phyloP scores from a whole-genome alignment of 2,113 vertebrate genomes.

The Microtus ochrogaster region DNA sequence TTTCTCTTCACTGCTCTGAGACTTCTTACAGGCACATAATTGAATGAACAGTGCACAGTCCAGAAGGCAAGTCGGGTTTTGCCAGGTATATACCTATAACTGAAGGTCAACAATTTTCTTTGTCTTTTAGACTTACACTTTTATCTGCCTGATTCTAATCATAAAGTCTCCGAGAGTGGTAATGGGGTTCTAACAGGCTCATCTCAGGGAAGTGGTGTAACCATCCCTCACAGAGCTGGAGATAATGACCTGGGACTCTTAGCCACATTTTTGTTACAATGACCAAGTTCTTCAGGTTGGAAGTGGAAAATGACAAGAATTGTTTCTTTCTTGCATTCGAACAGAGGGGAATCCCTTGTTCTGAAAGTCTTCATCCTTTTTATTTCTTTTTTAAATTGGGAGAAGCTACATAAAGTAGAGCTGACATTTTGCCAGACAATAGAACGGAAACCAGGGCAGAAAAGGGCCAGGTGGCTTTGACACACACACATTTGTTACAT shows the following conservation, averaged over 20 bases:
- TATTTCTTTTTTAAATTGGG: constrained; percentile 40
- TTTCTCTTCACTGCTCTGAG: not conserved
- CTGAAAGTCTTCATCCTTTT: constrained; percentile 19
- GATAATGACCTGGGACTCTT: not conserved
- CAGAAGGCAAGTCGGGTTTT: not conserved
- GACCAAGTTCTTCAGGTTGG: not conserved
- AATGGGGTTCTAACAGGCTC: not conserved
- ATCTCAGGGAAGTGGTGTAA: not conserved
- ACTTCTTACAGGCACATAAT: not conserved
- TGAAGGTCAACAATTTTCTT: not conserved
- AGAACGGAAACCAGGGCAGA: constrained; percentile 18
- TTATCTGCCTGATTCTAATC: not conserved
- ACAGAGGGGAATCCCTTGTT: constrained; percentile 2
- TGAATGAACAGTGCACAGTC: not conserved
- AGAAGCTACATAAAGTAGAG: constrained; percentile 32
- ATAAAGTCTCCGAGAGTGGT: not conserved
- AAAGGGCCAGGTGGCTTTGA: constrained; percentile 13
- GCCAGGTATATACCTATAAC: not conserved
- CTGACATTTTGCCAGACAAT: constrained; percentile 33
- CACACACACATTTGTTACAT: not conserved
- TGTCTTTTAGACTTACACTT: not conserved
- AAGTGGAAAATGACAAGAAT: not conserved
- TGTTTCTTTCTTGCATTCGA: constrained; percentile 28
- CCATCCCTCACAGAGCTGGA: not conserved
- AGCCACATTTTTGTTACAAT: constrained; percentile 7